Evolutionary conservation across 2,888 invertebrate genomes (phyloP), one percentile per base, ranked within the genome.

Genomic region (Phyto melanocephala): DNA sequence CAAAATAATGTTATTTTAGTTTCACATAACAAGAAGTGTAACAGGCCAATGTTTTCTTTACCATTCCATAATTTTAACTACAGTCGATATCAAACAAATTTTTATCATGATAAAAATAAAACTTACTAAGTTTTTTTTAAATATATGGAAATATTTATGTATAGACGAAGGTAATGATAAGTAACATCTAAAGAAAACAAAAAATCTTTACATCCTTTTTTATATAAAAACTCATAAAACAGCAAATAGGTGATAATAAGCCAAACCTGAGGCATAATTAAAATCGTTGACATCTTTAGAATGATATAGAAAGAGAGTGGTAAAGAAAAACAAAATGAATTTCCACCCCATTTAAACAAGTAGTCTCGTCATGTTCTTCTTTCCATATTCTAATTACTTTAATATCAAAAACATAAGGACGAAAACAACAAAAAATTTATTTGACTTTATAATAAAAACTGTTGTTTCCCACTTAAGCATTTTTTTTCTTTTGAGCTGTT

Each of bases 381-480:
- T 72, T 67, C 22, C 65, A 37, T 40, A 75, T 74, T 78, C 68
- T 82, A 82, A 82, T 82, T 82, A 76, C 71, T 82, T 82, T 71
- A 82, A 76, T 75, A 79, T 63, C 1, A 52, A 6, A 65, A 75
- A 54, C 79, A 82, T 15, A 70, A 75, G 47, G 60, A 67, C 54
- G 17, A 70, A 50, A 37, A 62, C 50, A 72, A 37, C 54, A 80
- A 52, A 62, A 52, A 33, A 28, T 47, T 67, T 76, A 68, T 76
- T 82, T 82, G 79, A 82, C 82, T 82, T 79, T 76, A 72, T 79
- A 79, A 71, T 76, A 82, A 72, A 67, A 82, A 82, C 75, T 76
- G 71, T 62, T 82, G 82, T 79, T 82, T 79, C 67, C 78, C 71
- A 75, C 78, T 75, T 75, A 82, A 47, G 20, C 40, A 35, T 40